Evolutionary conservation across 2,888 invertebrate genomes (phyloP), one percentile per base, ranked within the genome.

Genomic region (Pollenia amentaria): DNA sequence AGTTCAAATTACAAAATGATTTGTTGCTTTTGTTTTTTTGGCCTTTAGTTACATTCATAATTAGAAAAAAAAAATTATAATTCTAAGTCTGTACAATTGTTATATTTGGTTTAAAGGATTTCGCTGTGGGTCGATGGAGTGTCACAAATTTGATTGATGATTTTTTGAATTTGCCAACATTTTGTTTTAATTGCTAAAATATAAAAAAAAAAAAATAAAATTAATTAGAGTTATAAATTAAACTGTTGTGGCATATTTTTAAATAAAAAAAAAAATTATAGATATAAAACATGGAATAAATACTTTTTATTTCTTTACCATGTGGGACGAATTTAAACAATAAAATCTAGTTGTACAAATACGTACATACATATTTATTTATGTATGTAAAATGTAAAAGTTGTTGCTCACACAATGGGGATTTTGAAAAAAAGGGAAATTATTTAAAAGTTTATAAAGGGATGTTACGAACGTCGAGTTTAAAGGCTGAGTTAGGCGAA

Each of bases 111-210:
- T n/a, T 55, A 21, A 55, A 55, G 55, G 55, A 55, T 55, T 10
- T 2, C 21, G 6, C 21, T 16, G 40, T 53, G 40, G 53, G 11
- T 18, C 18, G 10, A 51, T 53, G 53, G 18, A 14, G 14, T n/a
- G 21, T 55, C 6, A 46, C 4, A 44, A 21, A 21, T 18, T 14
- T 73, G 46, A 73, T 73, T 73, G 46, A 60, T 73, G 38, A 73
- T 60, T 12, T 18, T 70, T 53, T 42, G 53, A 42, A 18, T 53
- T 53, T n/a, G 40, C 51, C 21, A 29, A 3, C 9, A 29, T 8
- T 10, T 55, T 73, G 8, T 55, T 55, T 42, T 21, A 42, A 40
- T 4, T 42, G 4, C 3, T 14, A 46, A 46, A n/a, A 38, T 38
- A 12, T 60, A 12, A 38, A 57, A 57, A 9, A 29, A 29, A 38